Base-by-base conservation (phyloP, 2,797 vertebrate genomes). In the Bradypodion ventrale region DNA sequence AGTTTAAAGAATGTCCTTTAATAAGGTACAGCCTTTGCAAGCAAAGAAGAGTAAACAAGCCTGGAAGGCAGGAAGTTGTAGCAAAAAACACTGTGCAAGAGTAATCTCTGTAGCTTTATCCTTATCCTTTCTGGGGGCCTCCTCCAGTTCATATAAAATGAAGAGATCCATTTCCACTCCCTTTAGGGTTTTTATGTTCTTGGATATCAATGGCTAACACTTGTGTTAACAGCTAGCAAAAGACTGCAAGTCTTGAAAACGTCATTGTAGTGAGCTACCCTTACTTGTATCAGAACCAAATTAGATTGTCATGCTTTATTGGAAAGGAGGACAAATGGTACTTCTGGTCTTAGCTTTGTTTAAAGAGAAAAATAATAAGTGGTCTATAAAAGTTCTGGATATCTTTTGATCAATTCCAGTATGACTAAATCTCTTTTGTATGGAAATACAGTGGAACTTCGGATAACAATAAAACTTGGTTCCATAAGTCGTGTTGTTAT, bases 11-110 rank as follows among this genome's bases (percentile, higher is more conserved):
- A 84, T 82, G 80, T 83, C 63, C 73, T 83, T 86, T 73, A 69
- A 87, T 83, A 78, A 82, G 86, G 25, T 32, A 60, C 77, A 87
- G 78, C 69, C 77, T 32, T 90, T 81, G 44, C 59, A 81, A 81
- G 46, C 56, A 86, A 92, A 74, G 81, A 89, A n/a, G 78, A 88
- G 82, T 83, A 89, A 92, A 89, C 73, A 89, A 88, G 86, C 40
- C 87, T 89, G 75, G 63, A 27, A 84, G 85, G 82, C 87, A 90
- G 84, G 79, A 90, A 89, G 80, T 78, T 90, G 84, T 92, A 91
- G 83, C 85, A 89, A 73, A 74, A 82, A 82, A 89, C 83, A 56
- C 92, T 92, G 90, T n/a, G 35, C 42, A 91, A 83, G 84, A 83
- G 44, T 52, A 89, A 68, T 46, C 65, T 87, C 75, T 16, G 13